Evolutionary conservation across 2,113 vertebrate species (phyloP), one percentile per base, ranked within the genome.

Genomic region (Plecotus auritus): DNA sequence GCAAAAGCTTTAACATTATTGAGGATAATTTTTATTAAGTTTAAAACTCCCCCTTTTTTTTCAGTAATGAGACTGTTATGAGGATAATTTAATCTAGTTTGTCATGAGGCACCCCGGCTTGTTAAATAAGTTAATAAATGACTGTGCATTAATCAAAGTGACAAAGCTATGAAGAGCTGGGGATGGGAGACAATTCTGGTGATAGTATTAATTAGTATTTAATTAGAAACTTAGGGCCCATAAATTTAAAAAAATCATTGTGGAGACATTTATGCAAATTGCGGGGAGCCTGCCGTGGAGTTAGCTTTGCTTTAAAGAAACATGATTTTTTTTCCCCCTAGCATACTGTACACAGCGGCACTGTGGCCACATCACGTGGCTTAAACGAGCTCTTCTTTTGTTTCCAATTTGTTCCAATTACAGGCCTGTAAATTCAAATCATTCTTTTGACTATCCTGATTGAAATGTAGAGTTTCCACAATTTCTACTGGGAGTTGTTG

Each of bases 181-280:
- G 98, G 97, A 98, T 97, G 94, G 96, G 94, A 98, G 98, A 98
- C 96, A 97, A 97, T 97, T 98, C 97, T 98, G 95, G 98, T 98
- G 97, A 98, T 98, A 98, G 98, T 98, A 99, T 99, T 99, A 99
- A 99, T 99, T 99, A 99, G 98, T 98, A 98, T 99, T 99, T 99
- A 99, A 99, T 99, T 99, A 99, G 98, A 98, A 99, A 99, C 96
- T 97, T 98, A 97, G 96, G 94, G 96, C 95, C 97, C 97, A 99
- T 99, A 99, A 99, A 99, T 99, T 98, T 98, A 98, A 98, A 94
- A 98, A 98, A 98, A 98, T 98, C 96, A 97, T 97, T 86, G 97
- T 97, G 97, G 94, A 98, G 96, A 98, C 88, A 74, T 98, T 98
- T 97, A 98, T 98, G 97, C 97, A 98, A 98, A 98, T 98, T 97